Percentiles rank a stretch among this genome's conserved stretches.
These are phyloP conservation scores for Pachypeltis micranthus DNA, from an alignment of 1,140 invertebrate species.

Conservation along the genomic window DNA sequence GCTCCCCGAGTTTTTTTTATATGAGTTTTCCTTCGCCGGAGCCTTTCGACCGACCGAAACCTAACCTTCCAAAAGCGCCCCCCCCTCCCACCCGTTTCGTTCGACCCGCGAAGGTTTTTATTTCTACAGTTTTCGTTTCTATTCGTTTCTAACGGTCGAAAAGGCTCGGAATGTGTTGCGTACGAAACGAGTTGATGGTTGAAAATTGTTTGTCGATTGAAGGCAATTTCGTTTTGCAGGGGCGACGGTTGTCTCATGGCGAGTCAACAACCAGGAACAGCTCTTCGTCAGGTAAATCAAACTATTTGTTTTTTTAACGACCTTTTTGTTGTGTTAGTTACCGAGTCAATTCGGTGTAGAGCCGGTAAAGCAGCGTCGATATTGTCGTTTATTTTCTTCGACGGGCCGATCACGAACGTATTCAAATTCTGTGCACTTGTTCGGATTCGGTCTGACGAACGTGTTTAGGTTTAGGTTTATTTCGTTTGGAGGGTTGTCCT, in stretches of 20 bases:
- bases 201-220: too few relatives aligned
- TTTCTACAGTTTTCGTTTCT: background rate
- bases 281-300: constrained; percentile 76
- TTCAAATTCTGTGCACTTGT: background rate
- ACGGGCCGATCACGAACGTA: background rate
- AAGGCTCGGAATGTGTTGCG: too few relatives aligned
- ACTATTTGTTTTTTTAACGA: background rate
- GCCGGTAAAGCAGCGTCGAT: background rate
- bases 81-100: background rate
- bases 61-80: background rate
- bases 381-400: background rate
- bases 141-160: too few relatives aligned
- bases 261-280: constrained; percentile 88
- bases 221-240: constrained; percentile 53
- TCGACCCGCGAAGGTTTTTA: background rate
- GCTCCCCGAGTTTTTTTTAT: background rate
- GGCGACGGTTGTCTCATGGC: constrained; percentile 86
- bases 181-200: too few relatives aligned
- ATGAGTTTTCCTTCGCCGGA: background rate
- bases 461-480: background rate
- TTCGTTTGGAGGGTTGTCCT: background rate
- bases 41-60: background rate
- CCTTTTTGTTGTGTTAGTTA: background rate
- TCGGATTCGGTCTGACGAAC: background rate
- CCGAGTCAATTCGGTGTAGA: background rate